Conservation (phyloP, 1,140 invertebrate genomes). For the Dendroctonus valens region DNA sequence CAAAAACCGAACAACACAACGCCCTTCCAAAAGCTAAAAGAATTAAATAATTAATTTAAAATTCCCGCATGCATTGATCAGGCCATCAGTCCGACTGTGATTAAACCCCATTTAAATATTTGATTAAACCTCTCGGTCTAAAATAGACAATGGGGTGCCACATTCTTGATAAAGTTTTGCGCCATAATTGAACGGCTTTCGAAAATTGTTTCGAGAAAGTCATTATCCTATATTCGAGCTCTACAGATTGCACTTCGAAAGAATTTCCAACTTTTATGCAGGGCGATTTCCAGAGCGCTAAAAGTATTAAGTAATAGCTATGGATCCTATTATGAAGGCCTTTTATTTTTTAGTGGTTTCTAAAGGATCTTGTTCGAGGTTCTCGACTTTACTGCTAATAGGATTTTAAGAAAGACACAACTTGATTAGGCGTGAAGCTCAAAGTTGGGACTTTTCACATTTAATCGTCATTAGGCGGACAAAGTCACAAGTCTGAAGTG, state of each 20-base stretch:
- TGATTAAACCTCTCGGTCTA: conserved; percentile 28
- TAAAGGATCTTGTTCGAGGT: conserved; percentile 14
- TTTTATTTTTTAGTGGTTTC: conserved; percentile 32
- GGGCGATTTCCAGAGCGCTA: conserved; percentile 24
- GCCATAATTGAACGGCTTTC: conserved; percentile 31
- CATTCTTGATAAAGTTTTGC: conserved; percentile 36
- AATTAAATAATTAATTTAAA: too few relatives aligned
- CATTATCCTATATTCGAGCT: conserved; percentile 34
- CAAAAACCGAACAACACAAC: too few relatives aligned
- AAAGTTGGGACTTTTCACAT: too few relatives aligned
- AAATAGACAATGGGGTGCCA: conserved; percentile 35
- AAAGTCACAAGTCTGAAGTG: too few relatives aligned
- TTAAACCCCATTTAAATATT: conserved; percentile 28
- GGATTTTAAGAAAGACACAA: conserved; percentile 3
- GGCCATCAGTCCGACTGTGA: too few relatives aligned
- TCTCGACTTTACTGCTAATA: conserved; percentile 27
- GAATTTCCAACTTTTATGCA: conserved; percentile 31
- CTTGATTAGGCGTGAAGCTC: too few relatives aligned
- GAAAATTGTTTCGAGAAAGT: conserved; percentile 36
- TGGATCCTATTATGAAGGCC: conserved; percentile 29
- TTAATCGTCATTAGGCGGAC: too few relatives aligned
- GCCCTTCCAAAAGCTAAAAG: too few relatives aligned
- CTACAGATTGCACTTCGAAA: conserved; percentile 33
- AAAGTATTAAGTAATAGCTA: conserved; percentile 34
- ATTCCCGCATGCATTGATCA: too few relatives aligned